Evolutionary conservation across 2,797 vertebrate species (phyloP), one percentile per base, ranked within the genome.

Genomic region (Linurgus olivaceus): DNA sequence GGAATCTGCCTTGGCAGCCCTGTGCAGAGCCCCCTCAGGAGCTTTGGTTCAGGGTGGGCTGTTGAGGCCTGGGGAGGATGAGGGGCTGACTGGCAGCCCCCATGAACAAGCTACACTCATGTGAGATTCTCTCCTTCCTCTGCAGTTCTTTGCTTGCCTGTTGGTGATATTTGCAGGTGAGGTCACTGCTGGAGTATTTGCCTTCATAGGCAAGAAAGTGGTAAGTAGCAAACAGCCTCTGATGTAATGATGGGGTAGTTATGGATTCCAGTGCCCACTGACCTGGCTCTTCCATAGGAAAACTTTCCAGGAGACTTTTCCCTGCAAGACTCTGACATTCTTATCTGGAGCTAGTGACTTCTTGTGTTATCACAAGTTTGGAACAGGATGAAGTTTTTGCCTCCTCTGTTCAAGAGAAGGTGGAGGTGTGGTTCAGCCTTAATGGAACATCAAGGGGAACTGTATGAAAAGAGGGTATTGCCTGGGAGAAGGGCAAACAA

Each of bases 111-210:
- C 45, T n/a, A 8, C 76, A 88, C 84, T 93, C 67, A 93, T 38
- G 26, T 51, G 74, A 85, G 63, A 33, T 63, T 70, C 35, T 94
- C 13, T 94, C 92, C 94, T 97, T 82, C 90, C 80, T 94, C 76
- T 94, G 42, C 97, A 99, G 99, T 99, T 99, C 97, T 99, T 99
- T 84, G 98, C 98, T 61, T 99, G 99, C 97, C 98, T 99, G 26
- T 93, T 99, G 97, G 98, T 99, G 66, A 99, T 99, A 98, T 99
- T 99, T 97, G 99, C 99, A 52, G 99, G 99, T 86, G 99, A 99
- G 97, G 95, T 99, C 78, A 98, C 99, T 17, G 99, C 99, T 74
- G 99, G 99, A 82, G 98, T 99, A 85, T 99, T 99, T 98, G 99
- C 99, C 96, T 99, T 99, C 96, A 94, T 99, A 89, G 99, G 99